Evolutionary conservation across 2,888 invertebrate species (phyloP).

Genomic region (Ryuthela nishihirai): DNA sequence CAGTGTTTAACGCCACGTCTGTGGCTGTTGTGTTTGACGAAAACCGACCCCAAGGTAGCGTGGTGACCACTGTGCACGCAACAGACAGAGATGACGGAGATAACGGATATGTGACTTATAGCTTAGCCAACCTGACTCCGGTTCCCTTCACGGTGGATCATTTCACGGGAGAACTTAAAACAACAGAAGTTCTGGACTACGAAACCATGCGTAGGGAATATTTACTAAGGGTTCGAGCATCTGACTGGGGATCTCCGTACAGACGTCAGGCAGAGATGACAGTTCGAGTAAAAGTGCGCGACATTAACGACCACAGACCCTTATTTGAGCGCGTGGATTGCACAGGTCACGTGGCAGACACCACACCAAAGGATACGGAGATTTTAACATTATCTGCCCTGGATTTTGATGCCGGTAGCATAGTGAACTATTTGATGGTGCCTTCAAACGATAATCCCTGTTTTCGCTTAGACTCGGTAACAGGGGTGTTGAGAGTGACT

Average conservation of each 20-base stretch:
- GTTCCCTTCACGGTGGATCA: slow-evolving; percentile 96
- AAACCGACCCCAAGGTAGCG: slow-evolving; percentile 79
- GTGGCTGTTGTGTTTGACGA: slow-evolving; percentile 68
- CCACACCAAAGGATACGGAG: slow-evolving; percentile 71
- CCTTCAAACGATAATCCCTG: slow-evolving; percentile 88
- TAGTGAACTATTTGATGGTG: slow-evolving; percentile 79
- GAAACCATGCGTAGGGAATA: slow-evolving; percentile 81
- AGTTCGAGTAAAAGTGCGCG: slow-evolving; percentile 71
- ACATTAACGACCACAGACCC: slow-evolving; percentile 90
- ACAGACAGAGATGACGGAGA: slow-evolving; percentile 88
- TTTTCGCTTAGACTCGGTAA: slow-evolving; percentile 66
- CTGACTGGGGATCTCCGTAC: slow-evolving; percentile 93
- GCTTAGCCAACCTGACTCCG: slow-evolving; percentile 81
- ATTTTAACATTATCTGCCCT: slow-evolving; percentile 85
- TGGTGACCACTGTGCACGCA: slow-evolving; percentile 77
- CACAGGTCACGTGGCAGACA: slow-evolving; percentile 72
- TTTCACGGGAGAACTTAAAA: slow-evolving; percentile 81
- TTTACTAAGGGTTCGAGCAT: slow-evolving; percentile 75
- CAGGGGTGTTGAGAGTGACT: slow-evolving; percentile 74
- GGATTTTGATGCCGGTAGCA: slow-evolving; percentile 87
- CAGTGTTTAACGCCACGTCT: slow-evolving; percentile 65
- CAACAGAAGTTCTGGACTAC: slow-evolving; percentile 78
- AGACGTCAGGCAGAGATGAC: slow-evolving; percentile 82
- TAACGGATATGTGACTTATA: slow-evolving; percentile 92
- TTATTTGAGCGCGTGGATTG: slow-evolving; percentile 70